phyloP scores from a whole-genome alignment of 2,888 invertebrate species.

The Volucella zonaria region DNA sequence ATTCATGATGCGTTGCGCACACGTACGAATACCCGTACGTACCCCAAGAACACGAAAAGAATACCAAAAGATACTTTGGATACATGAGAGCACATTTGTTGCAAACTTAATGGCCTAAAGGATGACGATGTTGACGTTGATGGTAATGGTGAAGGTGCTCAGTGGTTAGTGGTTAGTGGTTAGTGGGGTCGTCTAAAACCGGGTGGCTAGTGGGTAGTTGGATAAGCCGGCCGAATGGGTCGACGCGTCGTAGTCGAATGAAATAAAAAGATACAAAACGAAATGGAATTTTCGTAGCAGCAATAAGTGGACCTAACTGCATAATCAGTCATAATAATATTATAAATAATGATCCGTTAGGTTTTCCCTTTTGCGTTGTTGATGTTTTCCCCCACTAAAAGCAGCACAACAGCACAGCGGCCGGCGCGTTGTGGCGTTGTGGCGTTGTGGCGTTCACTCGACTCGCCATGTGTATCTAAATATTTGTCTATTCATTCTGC shows the following conservation, averaged over 20 bases:
- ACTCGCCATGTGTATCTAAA: slow-evolving; percentile 1
- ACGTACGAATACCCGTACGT: not conserved
- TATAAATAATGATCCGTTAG: slow-evolving; percentile 70
- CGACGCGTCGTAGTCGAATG: slow-evolving; percentile 50
- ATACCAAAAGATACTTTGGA: slow-evolving; percentile 3
- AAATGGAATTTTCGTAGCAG: slow-evolving; percentile 1
- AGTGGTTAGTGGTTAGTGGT: too few relatives aligned
- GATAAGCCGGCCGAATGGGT: slow-evolving; percentile 5
- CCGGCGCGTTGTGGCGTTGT: not conserved
- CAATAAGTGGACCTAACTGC: slow-evolving; percentile 69
- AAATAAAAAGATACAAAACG: slow-evolving; percentile 10
- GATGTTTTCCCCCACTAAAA: slow-evolving; percentile 34
- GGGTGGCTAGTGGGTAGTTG: not conserved
- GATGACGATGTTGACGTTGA: not conserved
- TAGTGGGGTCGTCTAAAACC: too few relatives aligned
- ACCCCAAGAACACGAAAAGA: slow-evolving; percentile 4
- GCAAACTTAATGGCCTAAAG: slow-evolving; percentile 37
- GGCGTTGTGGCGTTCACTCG: slow-evolving; percentile 1
- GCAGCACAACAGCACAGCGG: too few relatives aligned
- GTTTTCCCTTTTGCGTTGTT: slow-evolving; percentile 65
- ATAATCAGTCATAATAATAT: slow-evolving; percentile 73
- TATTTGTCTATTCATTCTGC: slow-evolving; percentile 1
- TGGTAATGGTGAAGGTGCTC: not conserved
- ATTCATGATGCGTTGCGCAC: slow-evolving; percentile 1
- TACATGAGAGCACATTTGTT: slow-evolving; percentile 35